Base-by-base conservation (phyloP, 2,113 vertebrate genomes). In the Percopsis transmontana region DNA sequence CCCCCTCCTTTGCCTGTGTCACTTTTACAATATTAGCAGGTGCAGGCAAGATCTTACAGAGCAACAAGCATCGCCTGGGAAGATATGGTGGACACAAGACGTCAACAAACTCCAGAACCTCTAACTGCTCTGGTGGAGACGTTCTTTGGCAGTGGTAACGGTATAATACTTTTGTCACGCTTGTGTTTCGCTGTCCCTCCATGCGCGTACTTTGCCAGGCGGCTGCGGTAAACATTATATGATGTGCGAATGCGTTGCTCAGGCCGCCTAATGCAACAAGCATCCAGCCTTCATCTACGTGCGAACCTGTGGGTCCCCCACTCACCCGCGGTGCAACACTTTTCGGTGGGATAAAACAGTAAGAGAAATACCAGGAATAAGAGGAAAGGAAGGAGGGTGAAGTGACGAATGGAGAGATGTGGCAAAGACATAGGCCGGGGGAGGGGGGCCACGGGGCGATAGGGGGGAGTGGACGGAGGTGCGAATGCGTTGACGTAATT, bases 401-500 rank as follows among this genome's bases (percentile, higher is more conserved):
- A 60, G 69, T 67, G 73, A 77, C 57, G 48, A 82, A 67, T 14
- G 21, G 67, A 68, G 66, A 51, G 63, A 81, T 60, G 80, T 64
- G 27, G 74, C 70, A 67, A 54, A 52, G 13, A 15, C 23, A 19
- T 40, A 42, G 38, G 67, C 16, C 39, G 58, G 60, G 56, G 39
- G 41, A 12, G 44, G 50, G 59, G 47, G 20, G 39, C 19, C 27
- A 73, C 24, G 42, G 7, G 68, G 58, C 14, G 44, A 68, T 44
- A 45, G 14, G 15, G 21, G 4, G 50, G 52, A 27, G 67, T 3
- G 27, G 41, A 76, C 59, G 79, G 48, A 89, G 90, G 81, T 71
- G 84, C 69, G 85, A 84, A 79, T 66, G 80, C 2, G 64, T 80
- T 85, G 87, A 90, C 80, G 77, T 90, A 83, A 87, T 82, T 89